Base-by-base conservation (phyloP, 2,888 invertebrate species). In the Hymenopus coronatus region DNA sequence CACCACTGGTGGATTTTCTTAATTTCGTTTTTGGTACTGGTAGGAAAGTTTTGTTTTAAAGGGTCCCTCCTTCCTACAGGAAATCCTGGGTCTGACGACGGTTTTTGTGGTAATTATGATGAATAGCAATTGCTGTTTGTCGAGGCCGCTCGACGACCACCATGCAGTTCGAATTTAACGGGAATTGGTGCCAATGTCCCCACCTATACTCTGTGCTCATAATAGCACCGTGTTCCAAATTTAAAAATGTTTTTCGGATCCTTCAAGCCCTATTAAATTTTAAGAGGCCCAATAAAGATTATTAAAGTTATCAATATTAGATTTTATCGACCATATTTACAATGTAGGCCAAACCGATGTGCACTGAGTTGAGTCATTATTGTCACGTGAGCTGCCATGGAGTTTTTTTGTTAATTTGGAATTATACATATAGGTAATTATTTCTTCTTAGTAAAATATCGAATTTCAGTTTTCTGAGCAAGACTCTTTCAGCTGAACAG, bases 371-470 rank as follows among this genome's bases (percentile, higher is more conserved):
- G 12, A 6, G 6, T 87, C 30, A 84, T 28, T 81, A 82, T 82
- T 40, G 84, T 88, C 88, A 88, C 88, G 88, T 88, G 88, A 88
- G n/a, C 33, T 82, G 33, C 25, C 3, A 28, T 88, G 28, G 27
- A 88, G 33, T n/a, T 87, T 82, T 85, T 84, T 81, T 85, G 9
- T 30, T 85, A 33, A 30, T 85, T 84, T 30, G 25, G 33, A 82
- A 82, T 87, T n/a, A 87, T 27, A 87, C 82, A 82, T 40, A n/a
- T 82, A 87, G 82, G 87, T 87, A 87, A 87, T 82, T 87, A 87
- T 87, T 30, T 27, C 15, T 33, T 33, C 82, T 87, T 30, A 82
- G 8, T 87, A 30, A 87, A 81, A 15, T 4, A 87, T 82, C 27
- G 12, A 25, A 8, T 30, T 27, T 87, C 30, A 82, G 27, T 2